Evolutionary conservation across 2,888 invertebrate species (phyloP).

Genomic region (Rhagophthalmus giganteus): DNA sequence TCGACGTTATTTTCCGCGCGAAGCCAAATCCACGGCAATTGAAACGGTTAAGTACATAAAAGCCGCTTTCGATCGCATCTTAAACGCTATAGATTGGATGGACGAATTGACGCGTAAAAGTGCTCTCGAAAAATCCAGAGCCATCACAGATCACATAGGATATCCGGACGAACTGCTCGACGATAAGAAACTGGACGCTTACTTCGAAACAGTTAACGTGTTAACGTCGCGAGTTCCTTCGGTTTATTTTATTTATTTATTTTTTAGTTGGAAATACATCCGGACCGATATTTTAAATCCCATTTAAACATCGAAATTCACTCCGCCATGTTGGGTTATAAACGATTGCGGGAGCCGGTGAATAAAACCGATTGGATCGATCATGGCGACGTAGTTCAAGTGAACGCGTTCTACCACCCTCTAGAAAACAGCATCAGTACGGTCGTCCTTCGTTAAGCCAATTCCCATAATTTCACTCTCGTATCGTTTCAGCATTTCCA

Average conservation of each 20-base stretch:
- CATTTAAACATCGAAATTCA: slow-evolving; percentile 58
- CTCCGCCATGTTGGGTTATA: slow-evolving; percentile 57
- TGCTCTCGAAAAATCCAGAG: slow-evolving; percentile 35
- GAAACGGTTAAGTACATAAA: slow-evolving; percentile 35
- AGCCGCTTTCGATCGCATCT: slow-evolving; percentile 31
- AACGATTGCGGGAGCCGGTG: slow-evolving; percentile 57
- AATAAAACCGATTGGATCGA: slow-evolving; percentile 60
- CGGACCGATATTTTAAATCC: slow-evolving; percentile 53
- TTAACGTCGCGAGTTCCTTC: not conserved
- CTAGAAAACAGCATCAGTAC: slow-evolving; percentile 62
- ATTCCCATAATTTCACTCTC: not conserved
- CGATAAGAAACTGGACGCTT: slow-evolving; percentile 31
- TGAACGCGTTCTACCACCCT: slow-evolving; percentile 61
- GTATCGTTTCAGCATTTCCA: slow-evolving; percentile 1
- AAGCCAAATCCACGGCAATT: slow-evolving; percentile 25
- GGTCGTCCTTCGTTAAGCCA: slow-evolving; percentile 39
- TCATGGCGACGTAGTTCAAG: slow-evolving; percentile 57
- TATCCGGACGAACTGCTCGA: slow-evolving; percentile 41
- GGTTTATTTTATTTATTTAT: not conserved
- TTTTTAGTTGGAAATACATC: not conserved
- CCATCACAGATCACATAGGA: slow-evolving; percentile 36
- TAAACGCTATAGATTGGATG: slow-evolving; percentile 37
- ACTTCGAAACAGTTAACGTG: slow-evolving; percentile 51
- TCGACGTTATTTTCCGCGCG: slow-evolving; percentile 55
- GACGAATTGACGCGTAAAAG: slow-evolving; percentile 32